These are phyloP conservation scores for Lycia hirtaria DNA, from an alignment of 2,888 invertebrate species.

Conservation along the genomic window DNA sequence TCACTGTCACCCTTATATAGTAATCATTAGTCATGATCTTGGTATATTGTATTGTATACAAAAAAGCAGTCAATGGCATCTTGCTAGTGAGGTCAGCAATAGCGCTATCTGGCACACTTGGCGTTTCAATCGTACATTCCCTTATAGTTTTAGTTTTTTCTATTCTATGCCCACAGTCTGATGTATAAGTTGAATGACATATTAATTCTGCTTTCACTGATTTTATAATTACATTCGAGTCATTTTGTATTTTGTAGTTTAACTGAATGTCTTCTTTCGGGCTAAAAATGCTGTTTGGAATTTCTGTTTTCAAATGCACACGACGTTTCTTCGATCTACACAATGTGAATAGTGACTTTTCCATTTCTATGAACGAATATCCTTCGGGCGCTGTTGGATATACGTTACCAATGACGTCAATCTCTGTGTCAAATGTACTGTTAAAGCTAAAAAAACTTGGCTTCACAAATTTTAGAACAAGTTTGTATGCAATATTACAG, in stretches of 20 bases:
- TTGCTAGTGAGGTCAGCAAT: constrained; percentile 28
- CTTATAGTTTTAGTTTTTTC: constrained; percentile 15
- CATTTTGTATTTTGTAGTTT: constrained; percentile 36
- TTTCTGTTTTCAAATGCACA: constrained; percentile 36
- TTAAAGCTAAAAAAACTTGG: constrained; percentile 37
- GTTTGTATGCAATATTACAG: constrained; percentile 40
- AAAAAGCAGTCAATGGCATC: constrained; percentile 35
- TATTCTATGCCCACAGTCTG: constrained; percentile 31
- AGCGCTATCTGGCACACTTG: constrained; percentile 37
- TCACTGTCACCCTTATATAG: constrained; percentile 41
- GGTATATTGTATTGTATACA: constrained; percentile 47
- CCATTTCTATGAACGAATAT: constrained; percentile 32
- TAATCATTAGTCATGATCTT: constrained; percentile 44
- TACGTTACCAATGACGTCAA: constrained; percentile 41
- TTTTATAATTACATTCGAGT: constrained; percentile 35
- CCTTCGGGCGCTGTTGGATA: constrained; percentile 27
- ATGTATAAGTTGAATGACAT: constrained; percentile 34
- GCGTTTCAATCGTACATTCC: constrained; percentile 30
- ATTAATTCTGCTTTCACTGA: constrained; percentile 39
- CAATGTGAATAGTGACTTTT: constrained; percentile 41
- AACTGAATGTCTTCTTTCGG: constrained; percentile 36
- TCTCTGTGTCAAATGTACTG: constrained; percentile 33
- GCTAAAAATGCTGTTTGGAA: constrained; percentile 32
- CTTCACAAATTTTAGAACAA: constrained; percentile 40
- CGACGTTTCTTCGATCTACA: constrained; percentile 38